Evolutionary conservation across 2,888 invertebrate genomes (phyloP), one percentile per base, ranked within the genome.

Genomic region (Synanthedon andrenaeformis): DNA sequence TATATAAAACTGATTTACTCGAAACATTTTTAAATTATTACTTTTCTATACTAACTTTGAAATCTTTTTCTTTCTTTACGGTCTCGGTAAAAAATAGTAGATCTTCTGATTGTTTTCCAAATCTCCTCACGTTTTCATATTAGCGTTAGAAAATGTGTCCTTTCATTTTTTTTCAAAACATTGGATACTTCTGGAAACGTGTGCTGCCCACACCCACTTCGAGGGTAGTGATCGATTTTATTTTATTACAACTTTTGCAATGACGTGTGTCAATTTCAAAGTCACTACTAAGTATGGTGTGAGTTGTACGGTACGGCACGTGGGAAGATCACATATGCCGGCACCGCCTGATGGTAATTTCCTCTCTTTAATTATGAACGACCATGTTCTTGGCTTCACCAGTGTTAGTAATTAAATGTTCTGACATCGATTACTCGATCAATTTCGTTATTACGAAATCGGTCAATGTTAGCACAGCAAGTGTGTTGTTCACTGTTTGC

Each of bases 221-320:
- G 59, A 59, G 55, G 45, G 42, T 60, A 74, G 60, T 79, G 78
- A 76, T 83, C 68, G 78, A 82, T 80, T 76, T 73, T 59, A 62
- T 59, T 62, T 70, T 72, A 42, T 53, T 48, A 52, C 42, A 60
- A 63, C 57, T 69, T 72, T 72, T 58, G 63, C 69, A 69, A 57
- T 82, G 81, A 83, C 84, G 84, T 83, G 79, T 75, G 62, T 58
- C 62, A 58, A 67, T 78, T 72, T 74, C 72, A 70, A 71, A 78
- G 73, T 73, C 67, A 66, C 58, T 56, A 59, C 54, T 59, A 56
- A 69, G 71, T 76, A 76, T 78, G 63, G 65, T 59, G 56, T 54
- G 52, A 56, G 55, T 55, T 35, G 35, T 35, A 35, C 35, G 35
- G 35, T 35, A 35, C 49, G 54, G 41, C 53, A 58, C 57, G 57